These are phyloP conservation scores for Oreocharis arfaki DNA, from an alignment of 2,113 vertebrate genomes.

Conservation along the genomic window DNA sequence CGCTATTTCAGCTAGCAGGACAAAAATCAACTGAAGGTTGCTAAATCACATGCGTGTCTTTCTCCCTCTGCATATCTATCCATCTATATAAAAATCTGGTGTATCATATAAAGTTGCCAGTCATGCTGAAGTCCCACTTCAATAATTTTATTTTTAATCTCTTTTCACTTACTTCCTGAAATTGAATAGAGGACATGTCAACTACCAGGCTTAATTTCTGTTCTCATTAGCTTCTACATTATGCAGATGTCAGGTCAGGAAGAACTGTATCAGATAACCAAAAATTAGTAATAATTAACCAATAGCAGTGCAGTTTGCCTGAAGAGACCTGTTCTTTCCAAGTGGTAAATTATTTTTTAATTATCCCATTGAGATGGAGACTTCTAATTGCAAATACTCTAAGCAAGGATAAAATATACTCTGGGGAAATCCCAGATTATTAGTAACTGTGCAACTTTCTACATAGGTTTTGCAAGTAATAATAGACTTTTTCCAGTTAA, in stretches of 20 bases:
- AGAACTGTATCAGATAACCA: conserved; percentile 27
- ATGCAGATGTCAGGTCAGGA: conserved; percentile 58
- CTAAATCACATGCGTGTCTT: background rate
- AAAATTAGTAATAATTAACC: conserved; percentile 58
- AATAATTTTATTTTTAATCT: conserved; percentile 23
- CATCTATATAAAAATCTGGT: background rate
- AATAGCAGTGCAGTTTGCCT: conserved; percentile 23
- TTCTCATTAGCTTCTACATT: conserved; percentile 53
- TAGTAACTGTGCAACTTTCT: conserved; percentile 37
- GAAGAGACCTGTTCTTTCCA: conserved; percentile 35
- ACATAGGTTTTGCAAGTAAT: conserved; percentile 3
- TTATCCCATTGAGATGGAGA: conserved; percentile 34
- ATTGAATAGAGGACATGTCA: background rate
- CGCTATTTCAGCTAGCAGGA: background rate
- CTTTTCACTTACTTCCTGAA: background rate
- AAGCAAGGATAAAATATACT: conserved; percentile 33
- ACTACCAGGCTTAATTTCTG: conserved; percentile 39
- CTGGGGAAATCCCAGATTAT: conserved; percentile 24
- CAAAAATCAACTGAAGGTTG: background rate
- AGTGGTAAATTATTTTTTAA: conserved; percentile 61
- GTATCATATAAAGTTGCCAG: background rate
- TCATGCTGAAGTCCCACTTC: background rate
- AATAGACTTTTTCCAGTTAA: background rate
- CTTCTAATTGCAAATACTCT: conserved; percentile 46
- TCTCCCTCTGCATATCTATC: background rate